Evolutionary conservation across 2,888 invertebrate genomes (phyloP).

Genomic region (Pseudoips prasinana): DNA sequence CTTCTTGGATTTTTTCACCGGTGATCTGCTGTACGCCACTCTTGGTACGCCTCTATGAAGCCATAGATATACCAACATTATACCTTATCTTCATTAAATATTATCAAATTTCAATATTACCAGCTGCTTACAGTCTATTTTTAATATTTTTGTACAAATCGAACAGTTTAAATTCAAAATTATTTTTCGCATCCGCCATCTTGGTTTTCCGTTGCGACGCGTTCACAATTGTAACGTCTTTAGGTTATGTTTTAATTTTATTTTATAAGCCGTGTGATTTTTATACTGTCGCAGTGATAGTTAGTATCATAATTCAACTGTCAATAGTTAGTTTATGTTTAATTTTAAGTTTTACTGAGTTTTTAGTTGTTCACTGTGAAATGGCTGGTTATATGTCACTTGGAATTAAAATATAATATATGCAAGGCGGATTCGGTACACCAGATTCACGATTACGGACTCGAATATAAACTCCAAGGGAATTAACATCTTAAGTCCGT

Average conservation of each 20-base stretch:
- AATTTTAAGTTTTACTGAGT: constrained; percentile 56
- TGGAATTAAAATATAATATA: constrained; percentile 19
- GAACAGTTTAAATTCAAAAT: constrained; percentile 35
- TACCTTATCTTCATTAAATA: constrained; percentile 53
- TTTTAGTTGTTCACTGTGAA: constrained; percentile 32
- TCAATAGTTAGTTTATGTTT: constrained; percentile 57
- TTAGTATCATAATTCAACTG: constrained; percentile 62
- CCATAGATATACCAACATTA: constrained; percentile 54
- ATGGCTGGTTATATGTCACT: constrained; percentile 30
- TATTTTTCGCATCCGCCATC: constrained; percentile 45
- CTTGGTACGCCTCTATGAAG: constrained; percentile 49
- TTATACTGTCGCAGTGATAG: constrained; percentile 68
- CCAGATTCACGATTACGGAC: constrained; percentile 39
- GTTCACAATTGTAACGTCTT: constrained; percentile 39
- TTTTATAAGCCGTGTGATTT: constrained; percentile 65
- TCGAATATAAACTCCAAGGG: constrained; percentile 24
- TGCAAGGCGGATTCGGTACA: constrained; percentile 55
- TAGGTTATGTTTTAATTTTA: constrained; percentile 55
- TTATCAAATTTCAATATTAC: constrained; percentile 46
- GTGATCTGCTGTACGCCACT: constrained; percentile 68
- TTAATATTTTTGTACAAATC: constrained; percentile 48
- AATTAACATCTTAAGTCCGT: constrained; percentile 20
- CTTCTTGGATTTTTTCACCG: constrained; percentile 79
- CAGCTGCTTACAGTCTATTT: constrained; percentile 45
- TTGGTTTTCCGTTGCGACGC: constrained; percentile 44